A percentile compares a stretch with the other conserved stretches of the same genome.
Evolutionary conservation across 1,140 invertebrate species (phyloP).

Genomic region (Leptestheria dahalacensis): DNA sequence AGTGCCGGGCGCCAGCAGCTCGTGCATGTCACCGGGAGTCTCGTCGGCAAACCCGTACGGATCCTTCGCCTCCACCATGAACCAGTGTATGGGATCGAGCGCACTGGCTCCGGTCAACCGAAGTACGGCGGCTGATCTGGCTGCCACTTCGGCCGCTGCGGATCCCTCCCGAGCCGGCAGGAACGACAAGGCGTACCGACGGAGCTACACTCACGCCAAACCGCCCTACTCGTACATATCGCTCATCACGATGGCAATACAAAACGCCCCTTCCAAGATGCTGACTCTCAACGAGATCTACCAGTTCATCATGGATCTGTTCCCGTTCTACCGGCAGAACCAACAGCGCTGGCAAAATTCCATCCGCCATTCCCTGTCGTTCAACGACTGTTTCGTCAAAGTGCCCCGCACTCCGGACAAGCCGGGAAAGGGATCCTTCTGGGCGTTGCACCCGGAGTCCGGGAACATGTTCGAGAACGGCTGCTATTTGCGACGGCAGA

Average conservation of each 20-base stretch:
- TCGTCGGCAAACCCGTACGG: slow-evolving; percentile 32
- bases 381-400: slow-evolving; percentile 99
- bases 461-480: slow-evolving; percentile 99
- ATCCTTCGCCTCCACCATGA: slow-evolving; percentile 29
- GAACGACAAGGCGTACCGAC: slow-evolving; percentile 71
- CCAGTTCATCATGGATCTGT: slow-evolving; percentile 98
- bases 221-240: slow-evolving; percentile 98
- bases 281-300: slow-evolving; percentile 96
- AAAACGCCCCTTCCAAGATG: slow-evolving; percentile 90
- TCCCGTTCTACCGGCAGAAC: slow-evolving; percentile 96
- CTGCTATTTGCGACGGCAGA: slow-evolving; percentile 90
- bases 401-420: slow-evolving; percentile 95
- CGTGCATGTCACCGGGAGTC: slow-evolving; percentile 48
- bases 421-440: slow-evolving; percentile 91
- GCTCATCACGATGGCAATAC: slow-evolving; percentile 95
- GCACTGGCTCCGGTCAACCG: slow-evolving; percentile 28
- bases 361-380: slow-evolving; percentile 70
- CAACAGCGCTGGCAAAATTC: slow-evolving; percentile 98
- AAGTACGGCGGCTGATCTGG: slow-evolving; percentile 35
- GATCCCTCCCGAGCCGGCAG: too few species aligned
- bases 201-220: slow-evolving; percentile 93
- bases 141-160: slow-evolving; percentile 32
- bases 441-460: slow-evolving; percentile 95
- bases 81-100: slow-evolving; percentile 47
- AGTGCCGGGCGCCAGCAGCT: slow-evolving; percentile 35